Evolutionary conservation across 2,797 vertebrate species (phyloP).

Genomic region (Diplodus sargus): DNA sequence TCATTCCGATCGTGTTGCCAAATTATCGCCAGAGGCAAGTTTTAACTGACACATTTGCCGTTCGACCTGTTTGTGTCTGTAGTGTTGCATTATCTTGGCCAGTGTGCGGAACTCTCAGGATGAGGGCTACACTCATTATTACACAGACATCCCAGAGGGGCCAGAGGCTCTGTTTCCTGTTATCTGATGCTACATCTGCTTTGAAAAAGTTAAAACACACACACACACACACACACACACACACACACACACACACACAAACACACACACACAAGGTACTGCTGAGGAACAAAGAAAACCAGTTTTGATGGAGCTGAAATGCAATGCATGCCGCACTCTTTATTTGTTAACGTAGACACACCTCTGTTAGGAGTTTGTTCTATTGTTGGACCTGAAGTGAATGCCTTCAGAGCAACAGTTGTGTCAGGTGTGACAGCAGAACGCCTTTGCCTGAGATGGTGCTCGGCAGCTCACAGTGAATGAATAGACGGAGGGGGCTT

Average conservation of each 20-base stretch:
- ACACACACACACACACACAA: no score
- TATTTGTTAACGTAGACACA: neutral
- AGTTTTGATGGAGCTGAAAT: neutral
- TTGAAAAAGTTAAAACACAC: neutral
- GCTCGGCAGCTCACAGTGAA: neutral
- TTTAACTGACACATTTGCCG: neutral
- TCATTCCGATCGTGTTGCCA: no score
- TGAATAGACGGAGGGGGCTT: neutral
- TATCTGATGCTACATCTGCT: slow-evolving; percentile 13
- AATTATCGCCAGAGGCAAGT: neutral
- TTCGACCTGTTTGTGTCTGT: neutral
- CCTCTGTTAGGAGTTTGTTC: neutral
- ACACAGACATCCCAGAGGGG: neutral
- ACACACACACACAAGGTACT: no score
- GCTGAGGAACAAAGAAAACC: neutral
- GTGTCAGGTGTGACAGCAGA: neutral
- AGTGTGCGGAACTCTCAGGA: no score
- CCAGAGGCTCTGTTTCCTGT: slow-evolving; percentile 1
- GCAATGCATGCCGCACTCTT: neutral
- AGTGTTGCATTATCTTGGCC: neutral
- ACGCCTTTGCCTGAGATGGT: neutral
- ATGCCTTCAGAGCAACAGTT: neutral
- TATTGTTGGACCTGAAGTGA: no score
- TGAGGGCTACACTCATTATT: no score
- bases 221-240: no score